Base-by-base conservation (phyloP, 2,888 invertebrate species). In the Thymelicus acteon region DNA sequence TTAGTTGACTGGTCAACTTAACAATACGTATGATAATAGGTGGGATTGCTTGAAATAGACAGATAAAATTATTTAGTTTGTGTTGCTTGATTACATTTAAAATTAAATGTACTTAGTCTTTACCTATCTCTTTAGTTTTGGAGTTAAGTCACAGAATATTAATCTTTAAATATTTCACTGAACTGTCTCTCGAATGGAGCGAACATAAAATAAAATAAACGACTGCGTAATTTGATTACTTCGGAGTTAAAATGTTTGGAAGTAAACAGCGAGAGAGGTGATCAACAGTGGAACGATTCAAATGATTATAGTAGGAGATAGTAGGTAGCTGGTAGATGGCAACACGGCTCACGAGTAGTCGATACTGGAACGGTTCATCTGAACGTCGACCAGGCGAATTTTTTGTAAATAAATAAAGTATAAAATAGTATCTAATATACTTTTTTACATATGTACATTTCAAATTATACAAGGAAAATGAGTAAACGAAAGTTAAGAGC, bases 391-490 rank as follows among this genome's bases (percentile, higher is more conserved):
- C 87, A 86, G 87, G 85, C 86, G 82, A 82, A 87, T 85, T 82
- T 10, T 82, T 49, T 70, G 64, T 89, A 91, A 93, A 93, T 93
- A 93, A 93, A 92, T 92, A 92, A 89, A 87, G 87, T 90, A 89
- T 88, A 86, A 82, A 83, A 89, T 88, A 89, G 88, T 89, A 90
- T 86, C 88, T 91, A 91, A 86, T 83, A 85, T 84, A 66, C 71
- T 85, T 92, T 91, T 93, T 90, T 93, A 93, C 93, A 93, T 93
- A 93, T 93, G 85, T 93, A 93, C 93, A 93, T 80, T 85, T 85
- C 82, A 86, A 84, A 84, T 88, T 85, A 90, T 89, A 89, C 86
- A 88, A 89, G 85, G 65, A 66, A 72, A 74, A 82, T 85, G 88
- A 87, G 84, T 90, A 89, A 83, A 87, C 85, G 87, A 44, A 91